Evolutionary conservation across 2,113 vertebrate genomes (phyloP), one percentile per base, ranked within the genome.

Genomic region (Pedetes capensis): DNA sequence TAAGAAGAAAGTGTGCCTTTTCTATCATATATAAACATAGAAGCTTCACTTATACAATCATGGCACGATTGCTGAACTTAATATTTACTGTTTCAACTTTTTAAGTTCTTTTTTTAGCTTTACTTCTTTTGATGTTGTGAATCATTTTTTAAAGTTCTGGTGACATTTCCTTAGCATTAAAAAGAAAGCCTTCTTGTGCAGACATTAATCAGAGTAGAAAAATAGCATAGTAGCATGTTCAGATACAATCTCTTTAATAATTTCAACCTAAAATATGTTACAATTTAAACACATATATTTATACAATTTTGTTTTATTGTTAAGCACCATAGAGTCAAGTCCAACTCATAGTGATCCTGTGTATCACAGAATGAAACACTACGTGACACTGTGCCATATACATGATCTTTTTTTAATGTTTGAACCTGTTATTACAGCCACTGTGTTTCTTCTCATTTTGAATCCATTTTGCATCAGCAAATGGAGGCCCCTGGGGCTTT

Each of bases 141-240:
- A 87, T 95, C 78, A 89, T 20, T 97, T 97, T 97, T 89, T 89
- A 95, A 96, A 95, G 84, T 93, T 92, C 83, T 91, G 96, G 66
- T 96, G 93, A 91, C 93, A 89, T 96, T 95, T 93, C 82, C 91
- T 93, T 91, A 93, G 53, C 61, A 90, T 87, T 94, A 84, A 94
- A 76, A 91, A 89, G 68, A 82, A 91, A 96, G 29, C 55, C 61
- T 83, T 59, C 47, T 69, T 72, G 53, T 63, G 5, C 42, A 59
- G 83, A 92, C 75, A 93, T 95, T 89, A 92, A 76, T 93, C 89
- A 96, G 47, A 95, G 55, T 39, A 85, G 6, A 59, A 76, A 94
- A 80, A 83, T n/a, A 93, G 34, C 37, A 51, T 22, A 79, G 86
- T 74, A 55, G 32, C 51, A 18, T 76, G 32, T 82, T 93, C 39